These are phyloP conservation scores for Mystacides longicornis DNA, from an alignment of 2,888 invertebrate species.

Conservation along the genomic window DNA sequence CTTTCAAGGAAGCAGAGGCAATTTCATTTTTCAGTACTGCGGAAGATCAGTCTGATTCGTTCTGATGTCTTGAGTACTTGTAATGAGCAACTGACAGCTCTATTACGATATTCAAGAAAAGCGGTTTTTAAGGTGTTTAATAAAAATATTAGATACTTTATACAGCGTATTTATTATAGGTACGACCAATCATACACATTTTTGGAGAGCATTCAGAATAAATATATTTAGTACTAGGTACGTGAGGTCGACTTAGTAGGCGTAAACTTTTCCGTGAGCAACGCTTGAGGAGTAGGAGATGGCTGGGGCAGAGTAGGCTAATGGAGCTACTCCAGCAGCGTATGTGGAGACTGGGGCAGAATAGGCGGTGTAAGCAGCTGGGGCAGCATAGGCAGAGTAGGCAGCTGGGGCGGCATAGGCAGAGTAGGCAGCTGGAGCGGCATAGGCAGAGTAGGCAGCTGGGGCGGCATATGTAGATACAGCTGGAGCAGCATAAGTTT, in stretches of 20 bases:
- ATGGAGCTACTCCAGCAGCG: conserved; percentile 9
- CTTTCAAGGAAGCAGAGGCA: no score
- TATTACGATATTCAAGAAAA: no score
- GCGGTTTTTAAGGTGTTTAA: no score
- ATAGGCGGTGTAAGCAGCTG: conserved; percentile 7
- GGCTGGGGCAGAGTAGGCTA: conserved; percentile 9
- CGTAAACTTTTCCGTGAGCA: not conserved
- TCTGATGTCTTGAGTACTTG: no score
- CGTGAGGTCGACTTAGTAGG: not conserved
- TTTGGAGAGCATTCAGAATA: conserved; percentile 1
- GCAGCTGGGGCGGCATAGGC: conserved; percentile 23
- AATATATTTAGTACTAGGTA: not conserved
- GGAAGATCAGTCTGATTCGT: no score
- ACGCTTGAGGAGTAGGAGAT: not conserved
- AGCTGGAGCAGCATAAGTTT: conserved; percentile 25
- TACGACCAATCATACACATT: conserved; percentile 1
- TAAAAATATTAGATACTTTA: no score
- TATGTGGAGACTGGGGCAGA: conserved; percentile 25
- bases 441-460: conserved; percentile 18
- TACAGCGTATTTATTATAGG: not conserved
- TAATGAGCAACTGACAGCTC: no score
- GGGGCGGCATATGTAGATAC: conserved; percentile 22
- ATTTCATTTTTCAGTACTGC: no score
- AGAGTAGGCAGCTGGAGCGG: conserved; percentile 25
- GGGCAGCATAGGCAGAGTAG: conserved; percentile 18